phyloP scores from a whole-genome alignment of 2,888 invertebrate species.

The Clepsis dumicolana region DNA sequence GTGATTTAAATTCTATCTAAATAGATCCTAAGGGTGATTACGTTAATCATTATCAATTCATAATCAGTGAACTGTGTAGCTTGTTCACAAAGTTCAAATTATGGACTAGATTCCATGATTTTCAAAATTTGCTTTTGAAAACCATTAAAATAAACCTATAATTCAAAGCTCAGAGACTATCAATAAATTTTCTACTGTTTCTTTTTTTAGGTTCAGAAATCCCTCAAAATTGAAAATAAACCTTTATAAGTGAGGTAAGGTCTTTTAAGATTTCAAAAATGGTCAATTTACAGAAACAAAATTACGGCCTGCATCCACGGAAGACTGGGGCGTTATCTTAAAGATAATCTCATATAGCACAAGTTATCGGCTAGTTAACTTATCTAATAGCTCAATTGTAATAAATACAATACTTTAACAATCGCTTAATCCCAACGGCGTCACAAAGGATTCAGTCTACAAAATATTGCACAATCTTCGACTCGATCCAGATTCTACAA shows the following conservation, averaged over 20 bases:
- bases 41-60: too few relatives aligned
- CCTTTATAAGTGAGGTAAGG: slow-evolving; percentile 24
- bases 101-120: not conserved
- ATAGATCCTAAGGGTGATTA: too few relatives aligned
- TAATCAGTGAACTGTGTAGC: not conserved
- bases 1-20: too few relatives aligned
- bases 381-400: slow-evolving; percentile 14
- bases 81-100: not conserved
- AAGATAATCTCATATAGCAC: slow-evolving; percentile 29
- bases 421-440: slow-evolving; percentile 4
- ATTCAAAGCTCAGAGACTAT: not conserved
- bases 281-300: slow-evolving; percentile 2
- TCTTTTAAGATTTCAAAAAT: slow-evolving; percentile 1
- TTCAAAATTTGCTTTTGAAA: not conserved
- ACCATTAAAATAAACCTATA: not conserved
- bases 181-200: too few relatives aligned
- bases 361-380: slow-evolving; percentile 23
- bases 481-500: not conserved
- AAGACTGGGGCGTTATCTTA: slow-evolving; percentile 31
- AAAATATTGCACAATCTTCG: not conserved
- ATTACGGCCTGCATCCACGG: slow-evolving; percentile 32
- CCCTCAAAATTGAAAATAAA: slow-evolving; percentile 19
- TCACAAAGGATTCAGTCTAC: slow-evolving; percentile 10
- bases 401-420: slow-evolving; percentile 23
- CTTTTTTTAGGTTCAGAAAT: too few relatives aligned